A percentile compares a stretch with the other conserved stretches of the same genome.
phyloP scores from a whole-genome alignment of 2,888 invertebrate genomes.

The Acanthosepion esculentum region DNA sequence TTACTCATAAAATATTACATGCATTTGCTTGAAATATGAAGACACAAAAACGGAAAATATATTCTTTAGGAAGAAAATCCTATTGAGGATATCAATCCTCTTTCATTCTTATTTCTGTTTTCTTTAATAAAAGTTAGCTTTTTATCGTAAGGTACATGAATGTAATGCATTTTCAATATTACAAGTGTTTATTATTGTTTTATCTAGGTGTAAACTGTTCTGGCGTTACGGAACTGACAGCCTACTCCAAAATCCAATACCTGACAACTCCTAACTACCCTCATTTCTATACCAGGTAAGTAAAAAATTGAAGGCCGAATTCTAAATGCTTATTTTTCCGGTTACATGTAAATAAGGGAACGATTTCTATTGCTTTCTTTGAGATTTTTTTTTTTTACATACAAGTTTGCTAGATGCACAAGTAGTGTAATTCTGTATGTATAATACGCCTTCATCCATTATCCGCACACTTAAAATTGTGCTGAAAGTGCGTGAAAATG shows the following conservation, averaged over 20 bases:
- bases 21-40: background rate
- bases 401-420: too few species aligned
- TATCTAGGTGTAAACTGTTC: constrained; percentile 46
- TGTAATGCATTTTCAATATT: background rate
- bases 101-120: too few species aligned
- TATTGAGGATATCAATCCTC: background rate
- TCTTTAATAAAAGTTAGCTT: too few species aligned
- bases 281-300: constrained; percentile 46
- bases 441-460: too few species aligned
- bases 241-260: constrained; percentile 46
- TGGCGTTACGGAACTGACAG: constrained; percentile 42
- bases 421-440: too few species aligned
- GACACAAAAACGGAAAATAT: background rate
- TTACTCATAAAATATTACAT: background rate
- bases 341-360: too few species aligned
- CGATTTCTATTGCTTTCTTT: too few species aligned
- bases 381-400: too few species aligned
- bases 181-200: background rate
- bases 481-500: too few species aligned
- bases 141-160: background rate
- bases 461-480: too few species aligned
- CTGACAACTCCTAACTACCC: constrained; percentile 48
- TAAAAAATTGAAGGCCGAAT: background rate
- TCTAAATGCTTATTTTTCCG: too few species aligned
- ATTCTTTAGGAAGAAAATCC: background rate